A percentile compares a stretch with the other conserved stretches of the same genome.
Conservation (phyloP, 2,113 vertebrate species). For the Grammomys dolichurus region DNA sequence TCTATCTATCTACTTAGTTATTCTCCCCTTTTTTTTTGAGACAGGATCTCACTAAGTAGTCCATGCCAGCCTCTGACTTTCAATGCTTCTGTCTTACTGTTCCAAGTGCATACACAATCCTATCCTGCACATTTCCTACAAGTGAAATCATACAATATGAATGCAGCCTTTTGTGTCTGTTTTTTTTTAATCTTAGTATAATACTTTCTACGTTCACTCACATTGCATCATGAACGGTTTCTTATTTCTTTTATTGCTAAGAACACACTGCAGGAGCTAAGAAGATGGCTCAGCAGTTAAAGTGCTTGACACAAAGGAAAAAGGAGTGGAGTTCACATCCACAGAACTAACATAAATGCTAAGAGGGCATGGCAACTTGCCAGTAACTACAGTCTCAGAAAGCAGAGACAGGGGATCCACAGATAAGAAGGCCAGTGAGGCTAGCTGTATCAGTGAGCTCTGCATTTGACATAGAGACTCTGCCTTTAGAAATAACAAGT, state of each 20-base stretch:
- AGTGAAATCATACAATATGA: neutral
- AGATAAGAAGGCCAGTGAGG: neutral
- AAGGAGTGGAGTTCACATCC: neutral
- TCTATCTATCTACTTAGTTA: neutral
- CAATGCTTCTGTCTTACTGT: neutral
- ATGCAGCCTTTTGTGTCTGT: neutral
- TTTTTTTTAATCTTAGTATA: neutral
- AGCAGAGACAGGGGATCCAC: neutral
- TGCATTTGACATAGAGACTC: neutral
- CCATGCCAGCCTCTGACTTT: neutral
- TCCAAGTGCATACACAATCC: neutral
- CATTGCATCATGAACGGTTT: neutral
- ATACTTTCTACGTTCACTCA: constrained; percentile 34
- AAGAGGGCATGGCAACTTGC: neutral
- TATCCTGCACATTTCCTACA: neutral
- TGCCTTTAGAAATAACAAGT: neutral
- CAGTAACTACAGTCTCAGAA: neutral
- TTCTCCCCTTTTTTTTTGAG: neutral
- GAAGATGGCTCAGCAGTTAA: neutral
- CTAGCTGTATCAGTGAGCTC: neutral
- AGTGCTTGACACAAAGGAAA: neutral
- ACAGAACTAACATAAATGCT: neutral
- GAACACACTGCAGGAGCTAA: neutral
- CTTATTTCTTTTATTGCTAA: neutral
- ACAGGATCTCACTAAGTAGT: neutral